phyloP scores from a whole-genome alignment of 2,888 invertebrate genomes.

The Thymelicus acteon region DNA sequence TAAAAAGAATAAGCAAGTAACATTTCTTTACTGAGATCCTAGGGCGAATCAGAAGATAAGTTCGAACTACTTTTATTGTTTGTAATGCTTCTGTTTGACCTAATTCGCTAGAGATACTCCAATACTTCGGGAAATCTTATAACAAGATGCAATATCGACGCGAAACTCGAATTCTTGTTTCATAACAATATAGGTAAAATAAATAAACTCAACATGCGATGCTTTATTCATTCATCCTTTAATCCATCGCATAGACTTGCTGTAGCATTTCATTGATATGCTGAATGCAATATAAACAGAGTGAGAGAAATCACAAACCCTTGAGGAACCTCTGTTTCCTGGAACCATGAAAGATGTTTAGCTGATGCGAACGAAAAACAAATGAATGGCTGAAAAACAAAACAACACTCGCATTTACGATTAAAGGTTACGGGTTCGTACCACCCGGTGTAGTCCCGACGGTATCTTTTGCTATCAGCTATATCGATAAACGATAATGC shows the following conservation, averaged over 20 bases:
- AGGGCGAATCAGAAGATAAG: slow-evolving; percentile 10
- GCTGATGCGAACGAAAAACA: too few relatives aligned
- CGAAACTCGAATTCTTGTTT: slow-evolving; percentile 3
- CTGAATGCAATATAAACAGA: too few relatives aligned
- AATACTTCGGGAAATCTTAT: slow-evolving; percentile 18
- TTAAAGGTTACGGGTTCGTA: neutral
- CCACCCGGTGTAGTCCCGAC: neutral
- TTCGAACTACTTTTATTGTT: slow-evolving; percentile 22
- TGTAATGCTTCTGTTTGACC: slow-evolving; percentile 21
- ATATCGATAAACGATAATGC: too few relatives aligned
- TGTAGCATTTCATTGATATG: too few relatives aligned
- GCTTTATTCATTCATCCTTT: too few relatives aligned
- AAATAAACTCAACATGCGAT: neutral
- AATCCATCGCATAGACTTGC: too few relatives aligned
- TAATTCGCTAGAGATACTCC: slow-evolving; percentile 22
- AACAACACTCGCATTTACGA: neutral
- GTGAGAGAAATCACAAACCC: too few relatives aligned
- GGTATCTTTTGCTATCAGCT: too few relatives aligned
- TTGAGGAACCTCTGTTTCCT: too few relatives aligned
- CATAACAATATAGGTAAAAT: neutral
- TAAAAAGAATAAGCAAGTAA: neutral
- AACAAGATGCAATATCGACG: slow-evolving; percentile 13
- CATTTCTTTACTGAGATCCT: slow-evolving; percentile 1
- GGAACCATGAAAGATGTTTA: too few relatives aligned
- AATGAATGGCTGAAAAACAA: neutral